Base-by-base conservation (phyloP, 2,113 vertebrate genomes). In the Scomber colias region DNA sequence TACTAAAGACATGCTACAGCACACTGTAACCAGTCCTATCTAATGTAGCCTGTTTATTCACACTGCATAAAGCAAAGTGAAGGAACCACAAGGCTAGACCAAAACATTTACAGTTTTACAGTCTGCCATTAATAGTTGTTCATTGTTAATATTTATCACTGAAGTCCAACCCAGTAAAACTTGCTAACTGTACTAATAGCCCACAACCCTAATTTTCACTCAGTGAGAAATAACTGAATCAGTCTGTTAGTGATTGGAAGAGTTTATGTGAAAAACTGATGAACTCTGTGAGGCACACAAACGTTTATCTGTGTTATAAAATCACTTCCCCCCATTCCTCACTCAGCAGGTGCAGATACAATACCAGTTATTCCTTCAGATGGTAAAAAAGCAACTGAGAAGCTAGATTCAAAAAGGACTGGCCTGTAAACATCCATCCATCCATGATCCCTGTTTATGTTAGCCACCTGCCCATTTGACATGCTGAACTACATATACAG, bases 11-110 rank as follows among this genome's bases (percentile, higher is more conserved):
- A 65, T 46, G 24, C 30, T 31, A 8, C 14, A 31, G 55, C 4
- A 16, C 15, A 62, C 11, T 8, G n/a, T 50, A 24, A 71, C 55
- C 19, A 66, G 2, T 4, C 12, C 15, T 61, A 55, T 71, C 15
- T 61, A 9, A 66, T 61, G 31, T 27, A 56, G 76, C 50, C 19
- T 59, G 46, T 35, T 45, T 46, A 27, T 7, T 64, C 44, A 24
- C 11, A 64, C 45, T 35, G 11, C 21, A 55, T 51, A 17, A 13
- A 57, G 69, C 30, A 61, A 71, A 80, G 46, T 50, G 50, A 66
- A 75, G 15, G 15, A 46, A 84, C 46, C 66, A 72, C 55, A 45
- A 62, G 59, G 54, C 15, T 21, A 4, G 9, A 71, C 62, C 45
- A 68, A 21, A 55, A 27, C 40, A 53, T 30, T 19, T 51, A 46